A percentile compares a stretch with the other conserved stretches of the same genome.
Evolutionary conservation across 1,140 invertebrate genomes (phyloP).

Genomic region (Dinoponera quadriceps): DNA sequence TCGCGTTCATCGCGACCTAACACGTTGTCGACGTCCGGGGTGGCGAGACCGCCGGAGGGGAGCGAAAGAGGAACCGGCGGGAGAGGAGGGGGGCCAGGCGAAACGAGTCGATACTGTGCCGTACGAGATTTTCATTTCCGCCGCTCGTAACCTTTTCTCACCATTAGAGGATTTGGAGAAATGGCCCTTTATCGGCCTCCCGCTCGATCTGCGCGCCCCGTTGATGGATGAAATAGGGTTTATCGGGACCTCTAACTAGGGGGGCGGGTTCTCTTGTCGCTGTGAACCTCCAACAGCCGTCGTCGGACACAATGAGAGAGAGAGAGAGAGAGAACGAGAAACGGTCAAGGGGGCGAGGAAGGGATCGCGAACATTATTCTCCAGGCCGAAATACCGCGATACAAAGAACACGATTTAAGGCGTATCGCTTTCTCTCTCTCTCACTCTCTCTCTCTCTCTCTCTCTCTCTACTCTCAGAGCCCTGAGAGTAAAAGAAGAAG

Average conservation of each 20-base stretch:
- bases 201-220: conserved; percentile 24
- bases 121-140: conserved; percentile 65
- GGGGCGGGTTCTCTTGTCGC: background rate
- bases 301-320: background rate
- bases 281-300: background rate
- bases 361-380: background rate
- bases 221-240: conserved; percentile 39
- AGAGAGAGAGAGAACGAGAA: background rate
- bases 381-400: conserved; percentile 24
- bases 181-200: conserved; percentile 52
- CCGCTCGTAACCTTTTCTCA: conserved; percentile 33
- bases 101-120: conserved; percentile 39
- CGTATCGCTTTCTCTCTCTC: too few relatives aligned
- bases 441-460: too few relatives aligned
- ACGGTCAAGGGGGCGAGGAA: background rate
- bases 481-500: too few relatives aligned
- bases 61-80: background rate
- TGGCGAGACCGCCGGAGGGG: too few relatives aligned
- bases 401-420: conserved; percentile 30
- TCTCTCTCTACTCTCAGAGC: too few relatives aligned
- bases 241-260: conserved; percentile 29
- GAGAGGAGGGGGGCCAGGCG: background rate
- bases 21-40: background rate
- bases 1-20: conserved; percentile 30
- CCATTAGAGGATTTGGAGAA: conserved; percentile 58